Base-by-base conservation (phyloP, 2,797 vertebrate genomes). In the Pterois miles region DNA sequence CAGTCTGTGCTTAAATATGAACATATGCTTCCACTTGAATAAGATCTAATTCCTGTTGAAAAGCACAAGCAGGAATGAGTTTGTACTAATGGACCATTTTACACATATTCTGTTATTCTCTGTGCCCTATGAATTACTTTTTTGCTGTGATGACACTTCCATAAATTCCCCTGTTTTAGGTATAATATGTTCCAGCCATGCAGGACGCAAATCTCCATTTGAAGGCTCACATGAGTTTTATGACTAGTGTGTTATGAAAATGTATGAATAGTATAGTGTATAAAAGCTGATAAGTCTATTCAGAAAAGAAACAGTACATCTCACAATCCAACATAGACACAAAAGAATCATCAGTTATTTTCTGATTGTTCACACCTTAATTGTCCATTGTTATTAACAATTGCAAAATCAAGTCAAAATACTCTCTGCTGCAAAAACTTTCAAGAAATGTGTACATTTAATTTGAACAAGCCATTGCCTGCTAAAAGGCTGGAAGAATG, bases 281-380 rank as follows among this genome's bases (percentile, higher is more conserved):
- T 36, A 72, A 40, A 22, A 78, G 54, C 56, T 79, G 18, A 64
- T 67, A 5, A 46, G 71, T 74, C 7, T 20, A n/a, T 81, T 36
- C 4, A 59, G 18, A 56, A 78, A 46, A 36, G 9, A 46, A 72
- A 65, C 3, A 23, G 5, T 2, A 20, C 31, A 36, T 70, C n/a
- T 71, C 10, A 60, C 8, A 18, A 52, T 64, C 22, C 31, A 60
- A 34, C 18, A 43, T 12, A 27, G 14, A 57, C 40, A 72, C 27
- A 69, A 71, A 68, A 31, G 33, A 65, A 34, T 16, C 13, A 31
- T 43, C 54, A 66, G 16, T 43, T 57, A 40, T 54, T 43, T 48
- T 40, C 4, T 48, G 2, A 46, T 53, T 25, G 13, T 27, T 70
- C 52, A 46, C 38, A 50, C 43, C 54, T 60, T 76, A 65, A 83